Evolutionary conservation across 2,113 vertebrate species (phyloP), one percentile per base, ranked within the genome.

Genomic region (Engystomops pustulosus): DNA sequence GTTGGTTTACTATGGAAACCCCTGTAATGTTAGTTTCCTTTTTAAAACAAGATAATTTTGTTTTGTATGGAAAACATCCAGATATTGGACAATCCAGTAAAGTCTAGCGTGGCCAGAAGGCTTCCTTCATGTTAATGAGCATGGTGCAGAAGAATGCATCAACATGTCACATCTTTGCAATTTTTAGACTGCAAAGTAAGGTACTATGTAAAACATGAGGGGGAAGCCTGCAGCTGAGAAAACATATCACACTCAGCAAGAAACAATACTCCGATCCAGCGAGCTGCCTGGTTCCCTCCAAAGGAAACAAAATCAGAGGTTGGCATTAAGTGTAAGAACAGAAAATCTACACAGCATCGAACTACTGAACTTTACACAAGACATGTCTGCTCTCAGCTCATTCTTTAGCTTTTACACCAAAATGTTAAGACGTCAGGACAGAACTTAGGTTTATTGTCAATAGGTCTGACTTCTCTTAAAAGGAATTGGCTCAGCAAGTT

Each of bases 201-300:
- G 49, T 86, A 86, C 38, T 38, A 32, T 76, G 60, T 83, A 67
- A 77, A 77, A 49, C n/a, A 76, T 18, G 67, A 47, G 38, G 86
- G 83, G 85, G 36, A 85, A 38, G 76, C 82, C 81, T 86, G 62
- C 86, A 88, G 85, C 87, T 88, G 86, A 86, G 84, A 89, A 89
- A 88, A 88, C 25, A 86, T 27, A 87, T 69, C n/a, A 80, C 34
- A 23, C 53, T 87, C 84, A 51, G 80, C 83, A 90, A 34, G 80
- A 41, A 80, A 78, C 60, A 72, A 71, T 62, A 76, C 55, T 71
- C 0, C 77, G 87, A 70, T 58, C 34, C 30, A 14, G 12, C 14
- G 51, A 87, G 74, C 2, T 85, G 58, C 78, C 4, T 36, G 38
- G 1, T 0, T 86, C 5, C 84, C 20, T 86, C 86, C 65, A 88